A percentile compares a stretch with the other conserved stretches of the same genome.
Conservation (phyloP, 2,888 invertebrate genomes). For the Falcaria lacertinaria region DNA sequence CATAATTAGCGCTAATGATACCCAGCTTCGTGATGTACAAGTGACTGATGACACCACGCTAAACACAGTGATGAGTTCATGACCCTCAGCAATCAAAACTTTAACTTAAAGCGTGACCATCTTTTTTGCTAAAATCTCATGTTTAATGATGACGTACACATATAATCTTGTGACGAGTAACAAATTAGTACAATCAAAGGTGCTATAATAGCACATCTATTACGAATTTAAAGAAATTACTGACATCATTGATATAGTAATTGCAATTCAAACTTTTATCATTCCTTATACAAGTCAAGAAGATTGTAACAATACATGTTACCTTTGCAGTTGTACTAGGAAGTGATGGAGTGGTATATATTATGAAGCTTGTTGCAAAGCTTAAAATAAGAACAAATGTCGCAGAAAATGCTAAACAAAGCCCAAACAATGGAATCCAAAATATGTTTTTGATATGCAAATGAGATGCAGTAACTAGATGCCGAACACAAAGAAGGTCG, state of each 20-base stretch:
- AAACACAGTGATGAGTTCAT: constrained; percentile 37
- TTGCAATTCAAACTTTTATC: neutral
- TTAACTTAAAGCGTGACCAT: constrained; percentile 13
- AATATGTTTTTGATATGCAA: constrained; percentile 43
- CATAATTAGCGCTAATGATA: constrained; percentile 36
- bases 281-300: neutral
- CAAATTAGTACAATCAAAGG: neutral
- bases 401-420: constrained; percentile 28
- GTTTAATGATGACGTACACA: constrained; percentile 21
- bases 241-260: neutral
- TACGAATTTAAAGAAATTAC: neutral
- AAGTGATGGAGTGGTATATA: constrained; percentile 22
- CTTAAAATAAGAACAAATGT: constrained; percentile 19
- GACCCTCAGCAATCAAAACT: constrained; percentile 16
- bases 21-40: constrained; percentile 67
- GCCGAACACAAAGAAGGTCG: constrained; percentile 43
- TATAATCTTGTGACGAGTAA: constrained; percentile 5
- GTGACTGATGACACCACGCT: constrained; percentile 32
- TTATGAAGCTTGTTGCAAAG: constrained; percentile 23
- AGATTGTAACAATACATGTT: constrained; percentile 11
- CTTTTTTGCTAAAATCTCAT: constrained; percentile 4
- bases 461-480: constrained; percentile 49
- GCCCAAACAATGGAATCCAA: constrained; percentile 46
- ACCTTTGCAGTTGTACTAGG: constrained; percentile 15
- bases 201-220: too few relatives aligned